Base-by-base conservation (phyloP, 2,888 invertebrate species). In the Merodon equestris region DNA sequence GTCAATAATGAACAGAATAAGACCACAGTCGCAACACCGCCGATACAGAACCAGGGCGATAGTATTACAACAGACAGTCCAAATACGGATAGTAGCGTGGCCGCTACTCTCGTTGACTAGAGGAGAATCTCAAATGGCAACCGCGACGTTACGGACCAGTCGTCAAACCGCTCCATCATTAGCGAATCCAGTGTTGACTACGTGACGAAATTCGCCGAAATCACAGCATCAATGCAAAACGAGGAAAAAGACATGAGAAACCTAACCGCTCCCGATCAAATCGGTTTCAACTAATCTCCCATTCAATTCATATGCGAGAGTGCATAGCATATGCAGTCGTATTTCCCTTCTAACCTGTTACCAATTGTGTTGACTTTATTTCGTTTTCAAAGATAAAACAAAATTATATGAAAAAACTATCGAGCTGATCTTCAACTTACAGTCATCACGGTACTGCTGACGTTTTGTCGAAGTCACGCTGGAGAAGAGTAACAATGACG, bases 181-280 rank as follows among this genome's bases (percentile, higher is more conserved):
- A 95, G 94, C 67, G 97, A 97, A 86, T 94, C 93, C 84, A 96
- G 96, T 84, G 92, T 97, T 64, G 97, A 97, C 90, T 97, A 95
- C 87, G 94, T 95, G 84, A 94, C 94, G 36, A 97, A 96, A 89
- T 97, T 97, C 90, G 96, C 96, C 0, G 96, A 96, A 90, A 91
- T 97, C 64, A 96, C 96, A 0, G 95, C 95, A 2, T 84, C 88
- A 82, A 85, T 89, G 84, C 88, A 88, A 82, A 87, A 85, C 63
- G 87, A 88, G 83, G 88, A 88, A 68, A 88, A 87, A 83, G 88
- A 88, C 84, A 83, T 27, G 9, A 14, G 1, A 67, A 53, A 14
- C 36, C 7, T 14, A 19, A 12, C 14, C 47, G 67, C 67, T 77
- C 67, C 51, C 47, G 53, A 42, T 51, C 61, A 53, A 68, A 58